phyloP scores from a whole-genome alignment of 2,888 invertebrate species.

The Cephus pulcher region DNA sequence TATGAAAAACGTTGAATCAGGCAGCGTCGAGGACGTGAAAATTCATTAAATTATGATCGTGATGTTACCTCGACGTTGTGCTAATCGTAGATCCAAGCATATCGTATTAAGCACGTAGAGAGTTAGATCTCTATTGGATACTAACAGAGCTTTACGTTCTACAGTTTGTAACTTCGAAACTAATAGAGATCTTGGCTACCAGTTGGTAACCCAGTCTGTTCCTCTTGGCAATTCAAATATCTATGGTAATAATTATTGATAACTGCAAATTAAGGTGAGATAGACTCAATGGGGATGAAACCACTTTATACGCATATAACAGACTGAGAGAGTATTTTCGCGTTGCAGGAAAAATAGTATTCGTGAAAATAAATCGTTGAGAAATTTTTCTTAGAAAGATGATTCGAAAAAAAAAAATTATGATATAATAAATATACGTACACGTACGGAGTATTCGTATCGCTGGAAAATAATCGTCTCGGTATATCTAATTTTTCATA shows the following conservation, averaged over 20 bases:
- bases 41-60: background rate
- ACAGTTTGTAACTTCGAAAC: background rate
- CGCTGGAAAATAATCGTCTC: background rate
- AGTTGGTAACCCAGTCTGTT: background rate
- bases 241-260: background rate
- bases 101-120: background rate
- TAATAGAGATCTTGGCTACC: background rate
- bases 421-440: background rate
- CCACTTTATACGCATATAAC: background rate
- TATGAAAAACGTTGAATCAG: background rate
- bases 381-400: background rate
- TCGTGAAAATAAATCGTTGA: background rate
- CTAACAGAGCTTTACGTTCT: background rate
- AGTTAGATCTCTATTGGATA: background rate
- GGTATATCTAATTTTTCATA: background rate
- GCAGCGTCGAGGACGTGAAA: background rate
- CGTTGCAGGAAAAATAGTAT: background rate
- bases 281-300: background rate
- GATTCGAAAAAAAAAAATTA: background rate
- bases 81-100: background rate
- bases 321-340: background rate
- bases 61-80: background rate
- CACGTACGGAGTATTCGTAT: background rate
- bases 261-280: background rate
- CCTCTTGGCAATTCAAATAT: background rate